These are phyloP conservation scores for Cricetomys ansorgei DNA, from an alignment of 2,113 vertebrate genomes.

Conservation along the genomic window DNA sequence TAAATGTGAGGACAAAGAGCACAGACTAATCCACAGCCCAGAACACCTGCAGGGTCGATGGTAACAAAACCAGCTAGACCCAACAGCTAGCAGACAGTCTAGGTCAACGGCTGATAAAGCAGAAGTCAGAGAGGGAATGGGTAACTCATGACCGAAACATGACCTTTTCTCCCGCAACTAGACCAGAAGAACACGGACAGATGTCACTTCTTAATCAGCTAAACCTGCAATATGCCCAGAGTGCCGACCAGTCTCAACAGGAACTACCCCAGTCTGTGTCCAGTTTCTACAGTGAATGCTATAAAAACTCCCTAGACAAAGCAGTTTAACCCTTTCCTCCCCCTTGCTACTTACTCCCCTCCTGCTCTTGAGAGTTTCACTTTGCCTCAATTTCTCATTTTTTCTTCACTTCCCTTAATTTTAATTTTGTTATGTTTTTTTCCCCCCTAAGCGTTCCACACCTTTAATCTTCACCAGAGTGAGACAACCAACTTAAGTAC, in stretches of 20 bases:
- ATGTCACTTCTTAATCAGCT: background rate
- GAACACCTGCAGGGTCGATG: background rate
- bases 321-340: background rate
- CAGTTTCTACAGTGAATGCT: background rate
- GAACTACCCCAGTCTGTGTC: background rate
- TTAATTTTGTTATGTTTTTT: too few relatives aligned
- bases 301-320: background rate
- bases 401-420: background rate
- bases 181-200: background rate
- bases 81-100: background rate
- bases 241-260: background rate
- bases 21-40: background rate
- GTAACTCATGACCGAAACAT: background rate
- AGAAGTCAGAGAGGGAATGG: background rate
- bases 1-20: background rate
- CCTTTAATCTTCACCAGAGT: too few relatives aligned
- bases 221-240: background rate
- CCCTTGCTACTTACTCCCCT: background rate
- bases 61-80: background rate
- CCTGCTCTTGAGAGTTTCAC: background rate
- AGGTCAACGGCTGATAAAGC: background rate
- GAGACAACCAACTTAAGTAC: background rate
- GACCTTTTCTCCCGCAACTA: background rate
- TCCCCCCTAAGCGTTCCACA: background rate
- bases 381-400: background rate